A percentile compares a stretch with the other conserved stretches of the same genome.
Evolutionary conservation across 2,113 vertebrate genomes (phyloP).

Genomic region (Aldabrachelys gigantea): DNA sequence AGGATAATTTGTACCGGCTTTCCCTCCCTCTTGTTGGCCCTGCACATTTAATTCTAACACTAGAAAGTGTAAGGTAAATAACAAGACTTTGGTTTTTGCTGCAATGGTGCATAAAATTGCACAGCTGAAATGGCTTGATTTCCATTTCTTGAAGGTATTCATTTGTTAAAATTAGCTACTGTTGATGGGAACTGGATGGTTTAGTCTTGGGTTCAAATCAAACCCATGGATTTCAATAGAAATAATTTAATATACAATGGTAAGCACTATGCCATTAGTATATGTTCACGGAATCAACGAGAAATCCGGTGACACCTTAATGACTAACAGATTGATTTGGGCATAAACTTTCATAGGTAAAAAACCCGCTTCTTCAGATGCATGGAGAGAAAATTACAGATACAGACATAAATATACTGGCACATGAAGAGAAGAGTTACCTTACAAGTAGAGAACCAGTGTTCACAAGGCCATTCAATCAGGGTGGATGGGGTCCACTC

Average conservation of each 20-base stretch:
- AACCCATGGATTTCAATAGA: not conserved
- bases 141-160: not conserved
- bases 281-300: not conserved
- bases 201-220: not conserved
- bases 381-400: too few relatives aligned
- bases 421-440: too few relatives aligned
- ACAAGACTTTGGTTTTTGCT: constrained; percentile 18
- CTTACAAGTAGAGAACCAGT: too few relatives aligned
- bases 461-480: too few relatives aligned
- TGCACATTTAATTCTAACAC: constrained; percentile 12
- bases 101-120: not conserved
- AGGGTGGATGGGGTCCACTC: too few relatives aligned
- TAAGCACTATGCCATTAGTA: not conserved
- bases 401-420: too few relatives aligned
- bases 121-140: not conserved
- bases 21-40: too few relatives aligned
- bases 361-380: too few relatives aligned
- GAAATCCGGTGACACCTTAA: too few relatives aligned
- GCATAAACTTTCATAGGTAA: too few relatives aligned
- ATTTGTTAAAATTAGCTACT: not conserved
- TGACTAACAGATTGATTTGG: too few relatives aligned
- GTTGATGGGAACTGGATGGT: not conserved
- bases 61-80: constrained; percentile 50
- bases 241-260: not conserved
- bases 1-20: too few relatives aligned